Base-by-base conservation (phyloP, 1,140 invertebrate species). In the Drosophila quadrilineata region DNA sequence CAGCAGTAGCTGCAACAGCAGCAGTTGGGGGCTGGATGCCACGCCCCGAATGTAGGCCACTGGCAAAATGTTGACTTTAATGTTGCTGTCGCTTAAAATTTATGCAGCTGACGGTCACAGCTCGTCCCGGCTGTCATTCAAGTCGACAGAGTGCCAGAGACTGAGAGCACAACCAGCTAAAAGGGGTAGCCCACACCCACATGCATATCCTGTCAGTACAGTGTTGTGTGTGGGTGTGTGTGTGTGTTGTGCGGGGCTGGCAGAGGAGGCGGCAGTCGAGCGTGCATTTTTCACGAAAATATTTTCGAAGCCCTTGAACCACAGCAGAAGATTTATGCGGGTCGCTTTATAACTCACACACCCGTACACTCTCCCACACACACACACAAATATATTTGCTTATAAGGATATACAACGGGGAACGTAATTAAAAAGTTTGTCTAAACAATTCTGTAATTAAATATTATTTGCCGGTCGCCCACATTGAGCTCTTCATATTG, bases 381-480 rank as follows among this genome's bases (percentile, higher is more conserved):
- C 35, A 31, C n/a, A 21, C 14, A 29, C 10, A 14, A 16, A 36
- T 35, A 36, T 21, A 17, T 38, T 12, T n/a, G n/a, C n/a, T n/a
- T n/a, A n/a, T n/a, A n/a, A n/a, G n/a, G n/a, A n/a, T n/a, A n/a
- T n/a, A n/a, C 22, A 48, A 45, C 40, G 33, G 68, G 59, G 59
- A 73, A 69, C 38, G 76, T 76, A 82, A 82, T 82, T 82, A 82
- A 84, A 84, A 84, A 85, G 70, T 84, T 85, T 57, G 70, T 74
- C 79, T 85, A 84, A 85, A 84, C 77, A 84, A 79, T 85, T 84
- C 79, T 84, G 62, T 74, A 84, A 84, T 84, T 84, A 84, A 84
- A 84, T 84, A 74, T 85, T 74, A 85, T 79, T 75, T 64, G 75
- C 45, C 36, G 54, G 52, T 46, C 53, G 59, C 29, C 45, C 66